phyloP scores from a whole-genome alignment of 2,888 invertebrate genomes.

The Homarus gammarus region DNA sequence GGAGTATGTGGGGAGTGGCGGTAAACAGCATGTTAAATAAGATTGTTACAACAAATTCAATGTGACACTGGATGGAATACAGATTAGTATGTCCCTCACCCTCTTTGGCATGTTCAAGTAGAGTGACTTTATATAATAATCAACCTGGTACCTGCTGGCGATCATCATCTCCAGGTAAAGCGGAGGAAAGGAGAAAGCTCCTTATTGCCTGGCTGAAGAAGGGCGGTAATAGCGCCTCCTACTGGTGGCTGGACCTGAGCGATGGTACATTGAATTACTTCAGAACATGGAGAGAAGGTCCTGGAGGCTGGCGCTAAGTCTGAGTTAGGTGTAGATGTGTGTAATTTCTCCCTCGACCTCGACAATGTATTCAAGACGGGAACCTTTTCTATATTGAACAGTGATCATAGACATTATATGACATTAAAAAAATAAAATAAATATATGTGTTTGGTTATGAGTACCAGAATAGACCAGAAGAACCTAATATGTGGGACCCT shows the following conservation, averaged over 20 bases:
- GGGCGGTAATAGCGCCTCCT: background rate
- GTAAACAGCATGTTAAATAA: no score
- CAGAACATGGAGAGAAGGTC: background rate
- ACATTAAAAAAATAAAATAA: no score
- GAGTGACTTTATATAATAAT: background rate
- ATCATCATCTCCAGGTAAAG: background rate
- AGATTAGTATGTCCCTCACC: background rate
- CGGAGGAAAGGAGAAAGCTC: background rate
- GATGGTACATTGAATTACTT: background rate
- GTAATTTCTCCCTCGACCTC: background rate
- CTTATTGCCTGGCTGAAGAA: background rate
- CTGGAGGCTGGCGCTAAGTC: background rate
- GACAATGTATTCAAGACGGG: background rate
- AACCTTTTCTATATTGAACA: background rate
- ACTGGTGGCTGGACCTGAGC: background rate
- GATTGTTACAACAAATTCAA: no score
- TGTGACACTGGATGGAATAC: no score
- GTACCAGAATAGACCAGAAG: no score
- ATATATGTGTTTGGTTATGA: no score
- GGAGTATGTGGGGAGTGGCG: no score
- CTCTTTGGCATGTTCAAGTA: background rate
- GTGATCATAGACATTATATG: slow-evolving; percentile 1
- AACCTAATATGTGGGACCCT: no score
- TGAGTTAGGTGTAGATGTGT: background rate
- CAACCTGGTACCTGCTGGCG: background rate